Conservation (phyloP, 2,797 vertebrate genomes). For the Limnodromus scolopaceus region DNA sequence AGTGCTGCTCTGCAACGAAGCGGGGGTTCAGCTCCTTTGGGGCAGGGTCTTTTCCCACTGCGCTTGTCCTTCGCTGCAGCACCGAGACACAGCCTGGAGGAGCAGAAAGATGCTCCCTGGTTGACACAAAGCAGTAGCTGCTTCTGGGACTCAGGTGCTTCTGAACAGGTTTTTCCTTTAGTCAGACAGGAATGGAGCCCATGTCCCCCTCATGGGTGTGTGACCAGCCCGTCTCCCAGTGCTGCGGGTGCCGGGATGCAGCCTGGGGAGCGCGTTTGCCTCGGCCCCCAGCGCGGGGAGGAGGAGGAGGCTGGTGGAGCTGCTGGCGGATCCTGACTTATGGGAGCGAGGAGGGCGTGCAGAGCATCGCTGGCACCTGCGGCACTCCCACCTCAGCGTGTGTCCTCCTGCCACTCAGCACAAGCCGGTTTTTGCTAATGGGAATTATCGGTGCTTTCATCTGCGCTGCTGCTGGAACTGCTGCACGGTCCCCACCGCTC, state of each 20-base stretch:
- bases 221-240: fast-evolving
- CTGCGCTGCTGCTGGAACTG: background rate
- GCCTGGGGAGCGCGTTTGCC: fast-evolving
- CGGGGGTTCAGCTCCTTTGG: background rate
- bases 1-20: background rate
- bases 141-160: background rate
- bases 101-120: background rate
- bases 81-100: background rate
- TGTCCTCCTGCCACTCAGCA: background rate
- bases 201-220: fast-evolving
- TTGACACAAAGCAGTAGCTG: background rate
- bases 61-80: background rate
- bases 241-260: background rate
- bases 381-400: background rate
- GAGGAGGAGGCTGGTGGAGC: background rate
- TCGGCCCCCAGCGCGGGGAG: fast-evolving
- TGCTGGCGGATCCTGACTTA: background rate
- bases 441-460: background rate
- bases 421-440: background rate
- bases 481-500: fast-evolving
- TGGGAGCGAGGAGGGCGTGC: fast-evolving
- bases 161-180: background rate
- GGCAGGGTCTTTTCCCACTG: fast-evolving
- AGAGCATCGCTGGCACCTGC: background rate
- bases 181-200: fast-evolving